Base-by-base conservation (phyloP, 2,113 vertebrate species). In the Alexandromys fortis region DNA sequence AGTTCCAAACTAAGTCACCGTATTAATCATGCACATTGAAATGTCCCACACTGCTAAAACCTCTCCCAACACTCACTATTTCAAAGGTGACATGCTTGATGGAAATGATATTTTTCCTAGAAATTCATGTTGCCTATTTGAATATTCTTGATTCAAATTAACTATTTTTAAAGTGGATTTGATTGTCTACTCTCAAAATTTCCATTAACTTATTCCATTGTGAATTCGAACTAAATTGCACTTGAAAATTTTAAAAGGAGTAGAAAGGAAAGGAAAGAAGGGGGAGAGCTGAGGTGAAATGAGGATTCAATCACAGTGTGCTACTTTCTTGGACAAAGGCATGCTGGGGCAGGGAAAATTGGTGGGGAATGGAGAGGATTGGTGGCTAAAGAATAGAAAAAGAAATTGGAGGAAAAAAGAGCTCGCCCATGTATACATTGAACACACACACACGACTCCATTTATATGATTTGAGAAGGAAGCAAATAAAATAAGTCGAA, bases 141-240 rank as follows among this genome's bases (percentile, higher is more conserved):
- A 96, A 94, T 89, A 88, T 87, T 92, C 89, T 95, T 75, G 7
- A 3, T 95, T 96, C 95, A 86, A 72, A 55, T 78, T 52, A 96
- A 79, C 75, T 93, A 45, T 90, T 95, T 93, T 96, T 47, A 68
- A 87, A 96, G 95, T 83, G 24, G 55, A 91, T 83, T 87, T 92
- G 12, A 67, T 78, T 97, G 81, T 97, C 90, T 97, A 17, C 82
- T 93, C 81, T 97, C 73, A 91, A 89, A 89, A 94, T 94, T 95
- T 91, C 68, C 73, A 96, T 95, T 94, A 97, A 94, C 55, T 93
- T 83, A 96, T 89, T 95, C 82, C 96, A 92, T 89, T 72, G 81
- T 96, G 90, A 93, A 16, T 94, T 95, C 52, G 28, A 96, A 90
- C 85, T 96, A 88, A 98, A 86, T 88, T 95, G 58, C 68, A 90